Evolutionary conservation across 2,888 invertebrate species (phyloP), one percentile per base, ranked within the genome.

Genomic region (Agrochola lychnidis): DNA sequence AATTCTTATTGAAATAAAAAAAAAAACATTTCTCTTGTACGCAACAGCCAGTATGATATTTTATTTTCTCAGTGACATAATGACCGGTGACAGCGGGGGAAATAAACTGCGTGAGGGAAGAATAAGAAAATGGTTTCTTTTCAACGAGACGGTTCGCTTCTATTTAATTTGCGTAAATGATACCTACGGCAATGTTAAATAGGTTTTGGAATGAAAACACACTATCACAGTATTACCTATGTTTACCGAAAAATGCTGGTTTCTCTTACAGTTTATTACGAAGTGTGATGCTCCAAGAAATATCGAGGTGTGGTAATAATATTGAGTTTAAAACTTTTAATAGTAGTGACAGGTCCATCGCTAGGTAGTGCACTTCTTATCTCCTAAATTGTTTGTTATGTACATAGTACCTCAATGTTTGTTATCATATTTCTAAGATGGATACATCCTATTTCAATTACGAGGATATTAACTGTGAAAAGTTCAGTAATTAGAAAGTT

Each of bases 71-170:
- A 88, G 88, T 91, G 93, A 92, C 92, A 92, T 93, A 93, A 94
- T 93, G 93, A 93, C 92, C 93, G 92, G 91, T 93, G 94, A 93
- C 93, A 93, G 92, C 90, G 88, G 88, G 87, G 90, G 89, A 93
- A 92, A 93, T 91, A 93, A 92, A 91, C 93, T 91, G 93, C 92
- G 92, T 90, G 88, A 87, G 91, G 91, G 90, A 90, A 90, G 89
- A 92, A 92, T 92, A 92, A 92, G 91, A 93, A 92, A 93, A 91
- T 90, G 92, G 90, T 90, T 91, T 89, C 90, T 89, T 92, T 93
- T 92, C 89, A 90, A 83, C 87, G 89, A 89, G 86, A 90, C 85
- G 89, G 89, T 90, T 91, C 90, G 91, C 89, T 92, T 91, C 89
- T 90, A 91, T 93, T 92, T 93, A 91, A 93, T 92, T 93, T 92